phyloP scores from a whole-genome alignment of 1,140 invertebrate genomes.

The Hycleus phaleratus region DNA sequence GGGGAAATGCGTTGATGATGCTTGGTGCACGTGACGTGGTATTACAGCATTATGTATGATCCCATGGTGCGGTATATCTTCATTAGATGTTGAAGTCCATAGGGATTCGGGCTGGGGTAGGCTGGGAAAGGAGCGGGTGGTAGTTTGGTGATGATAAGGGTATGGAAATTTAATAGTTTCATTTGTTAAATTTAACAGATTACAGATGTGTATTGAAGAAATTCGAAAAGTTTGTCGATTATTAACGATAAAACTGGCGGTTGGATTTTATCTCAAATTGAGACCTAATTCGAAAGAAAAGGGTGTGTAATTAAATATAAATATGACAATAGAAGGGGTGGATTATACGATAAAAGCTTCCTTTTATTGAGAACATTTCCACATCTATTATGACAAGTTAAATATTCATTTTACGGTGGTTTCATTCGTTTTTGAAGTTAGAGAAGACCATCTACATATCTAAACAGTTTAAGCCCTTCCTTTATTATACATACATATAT shows the following conservation, averaged over 20 bases:
- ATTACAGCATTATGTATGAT: constrained; percentile 13
- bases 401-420: constrained; percentile 35
- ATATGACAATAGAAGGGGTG: constrained; percentile 28
- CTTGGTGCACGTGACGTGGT: constrained; percentile 7
- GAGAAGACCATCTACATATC: constrained; percentile 18
- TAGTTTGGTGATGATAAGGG: background rate
- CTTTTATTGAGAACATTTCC: constrained; percentile 18
- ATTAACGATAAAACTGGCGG: too few relatives aligned
- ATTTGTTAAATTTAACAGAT: background rate
- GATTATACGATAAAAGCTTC: constrained; percentile 18
- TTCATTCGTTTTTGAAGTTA: constrained; percentile 29
- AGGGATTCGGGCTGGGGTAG: constrained; percentile 1
- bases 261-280: too few relatives aligned
- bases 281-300: constrained; percentile 5
- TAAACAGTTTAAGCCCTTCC: constrained; percentile 14
- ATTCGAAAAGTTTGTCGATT: too few relatives aligned
- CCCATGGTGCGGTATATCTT: constrained; percentile 12
- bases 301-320: constrained; percentile 33
- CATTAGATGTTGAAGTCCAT: constrained; percentile 6
- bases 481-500: background rate
- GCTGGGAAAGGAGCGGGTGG: background rate
- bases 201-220: background rate
- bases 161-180: constrained; percentile 11
- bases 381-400: constrained; percentile 36
- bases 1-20: constrained; percentile 10